Evolutionary conservation across 2,888 invertebrate genomes (phyloP).

Genomic region (Cephus sareptanus): DNA sequence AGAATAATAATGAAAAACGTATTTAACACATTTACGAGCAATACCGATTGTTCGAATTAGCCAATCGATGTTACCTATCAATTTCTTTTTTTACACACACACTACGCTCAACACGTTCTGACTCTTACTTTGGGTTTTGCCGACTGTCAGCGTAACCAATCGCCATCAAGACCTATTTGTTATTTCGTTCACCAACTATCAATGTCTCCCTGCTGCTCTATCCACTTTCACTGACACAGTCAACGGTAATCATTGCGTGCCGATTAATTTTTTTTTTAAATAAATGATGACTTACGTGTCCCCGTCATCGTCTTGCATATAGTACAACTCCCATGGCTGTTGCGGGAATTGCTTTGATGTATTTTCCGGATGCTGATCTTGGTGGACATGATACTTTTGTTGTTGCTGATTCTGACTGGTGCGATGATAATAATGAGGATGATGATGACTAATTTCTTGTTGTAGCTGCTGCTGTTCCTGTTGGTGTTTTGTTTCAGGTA

Average conservation of each 20-base stretch:
- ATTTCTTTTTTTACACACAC: neutral
- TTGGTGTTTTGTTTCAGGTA: neutral
- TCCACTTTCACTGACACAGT: neutral
- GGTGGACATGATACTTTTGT: neutral
- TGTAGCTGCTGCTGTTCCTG: constrained; percentile 17
- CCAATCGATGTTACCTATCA: neutral
- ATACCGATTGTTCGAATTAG: too few relatives aligned
- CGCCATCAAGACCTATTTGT: neutral
- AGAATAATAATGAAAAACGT: neutral
- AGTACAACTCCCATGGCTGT: constrained; percentile 74
- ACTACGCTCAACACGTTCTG: neutral
- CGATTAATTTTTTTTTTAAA: neutral
- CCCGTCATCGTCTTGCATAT: constrained; percentile 84
- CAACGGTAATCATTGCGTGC: neutral
- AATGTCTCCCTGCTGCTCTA: neutral
- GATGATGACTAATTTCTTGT: constrained; percentile 21
- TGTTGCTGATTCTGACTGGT: neutral
- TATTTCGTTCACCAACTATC: neutral
- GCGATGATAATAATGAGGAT: neutral
- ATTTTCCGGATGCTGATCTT: constrained; percentile 2
- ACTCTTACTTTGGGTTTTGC: neutral
- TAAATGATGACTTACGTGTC: constrained; percentile 80
- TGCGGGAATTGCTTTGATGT: constrained; percentile 25
- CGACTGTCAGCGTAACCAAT: neutral
- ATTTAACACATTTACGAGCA: neutral